A percentile compares a stretch with the other conserved stretches of the same genome.
Conservation (phyloP, 2,797 vertebrate genomes). For the Rhinogobio ventralis region DNA sequence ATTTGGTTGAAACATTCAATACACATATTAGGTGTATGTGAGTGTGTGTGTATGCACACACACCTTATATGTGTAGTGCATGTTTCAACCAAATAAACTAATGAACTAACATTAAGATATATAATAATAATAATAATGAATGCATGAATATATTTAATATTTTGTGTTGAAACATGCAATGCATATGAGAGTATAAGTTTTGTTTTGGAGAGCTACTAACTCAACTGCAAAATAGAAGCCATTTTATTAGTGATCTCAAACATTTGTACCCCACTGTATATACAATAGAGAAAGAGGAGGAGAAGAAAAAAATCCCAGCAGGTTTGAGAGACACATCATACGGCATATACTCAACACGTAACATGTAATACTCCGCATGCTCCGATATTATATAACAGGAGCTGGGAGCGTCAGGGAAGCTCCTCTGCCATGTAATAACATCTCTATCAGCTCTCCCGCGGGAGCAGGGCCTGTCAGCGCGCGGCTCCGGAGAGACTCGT, state of each 20-base stretch:
- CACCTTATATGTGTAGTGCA: not conserved
- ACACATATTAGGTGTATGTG: no score
- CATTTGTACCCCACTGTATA: no score
- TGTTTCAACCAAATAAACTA: not conserved
- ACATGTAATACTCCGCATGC: not conserved
- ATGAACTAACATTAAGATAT: not conserved
- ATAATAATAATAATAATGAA: not conserved
- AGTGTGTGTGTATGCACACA: no score
- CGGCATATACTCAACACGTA: not conserved
- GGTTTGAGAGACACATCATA: no score
- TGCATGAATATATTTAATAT: not conserved
- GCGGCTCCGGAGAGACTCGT: conserved; percentile 64
- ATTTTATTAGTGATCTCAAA: not conserved
- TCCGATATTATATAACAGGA: conserved; percentile 68
- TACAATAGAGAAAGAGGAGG: not conserved
- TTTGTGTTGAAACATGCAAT: not conserved
- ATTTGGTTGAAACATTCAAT: no score
- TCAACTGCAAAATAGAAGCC: no score
- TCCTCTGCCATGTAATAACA: conserved; percentile 70
- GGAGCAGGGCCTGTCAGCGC: conserved; percentile 70
- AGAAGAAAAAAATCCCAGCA: not conserved
- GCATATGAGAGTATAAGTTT: not conserved
- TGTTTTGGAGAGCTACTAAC: not conserved
- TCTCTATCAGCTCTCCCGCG: conserved; percentile 77
- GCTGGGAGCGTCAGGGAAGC: conserved; percentile 59